These are phyloP conservation scores for Alloscopus bannaensis DNA, from an alignment of 2,888 invertebrate species.

Conservation along the genomic window DNA sequence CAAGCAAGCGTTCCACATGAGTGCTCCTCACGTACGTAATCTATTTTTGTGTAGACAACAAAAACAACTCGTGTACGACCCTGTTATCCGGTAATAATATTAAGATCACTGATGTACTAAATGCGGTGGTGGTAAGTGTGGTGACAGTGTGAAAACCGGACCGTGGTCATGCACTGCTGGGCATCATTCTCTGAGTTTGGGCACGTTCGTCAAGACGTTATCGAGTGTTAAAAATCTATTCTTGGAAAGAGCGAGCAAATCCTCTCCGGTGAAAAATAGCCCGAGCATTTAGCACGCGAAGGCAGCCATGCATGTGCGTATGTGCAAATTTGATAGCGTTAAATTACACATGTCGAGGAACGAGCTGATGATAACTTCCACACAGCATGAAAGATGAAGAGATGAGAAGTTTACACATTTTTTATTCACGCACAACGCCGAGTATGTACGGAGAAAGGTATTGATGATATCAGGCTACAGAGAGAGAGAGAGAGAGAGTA, in stretches of 20 bases:
- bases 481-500: too few species aligned
- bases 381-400: not conserved
- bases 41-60: too few species aligned
- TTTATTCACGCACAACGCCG: too few species aligned
- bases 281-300: conserved; percentile 40
- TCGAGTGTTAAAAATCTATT: not conserved
- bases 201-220: not conserved
- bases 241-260: not conserved
- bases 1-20: too few species aligned
- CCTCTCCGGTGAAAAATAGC: not conserved
- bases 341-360: conserved; percentile 28
- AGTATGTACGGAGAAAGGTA: too few species aligned
- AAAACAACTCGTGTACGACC: too few species aligned
- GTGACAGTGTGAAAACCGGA: not conserved
- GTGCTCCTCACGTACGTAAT: too few species aligned
- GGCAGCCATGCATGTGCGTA: conserved; percentile 37
- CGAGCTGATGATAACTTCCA: conserved; percentile 13
- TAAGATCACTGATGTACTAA: too few species aligned
- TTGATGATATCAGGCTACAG: too few species aligned
- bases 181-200: not conserved
- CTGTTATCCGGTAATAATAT: too few species aligned
- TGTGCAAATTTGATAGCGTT: conserved; percentile 45
- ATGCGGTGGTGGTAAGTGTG: not conserved
- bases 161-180: not conserved
- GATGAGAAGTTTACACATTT: not conserved